phyloP scores from a whole-genome alignment of 2,113 vertebrate species.

The Tinamus guttatus region DNA sequence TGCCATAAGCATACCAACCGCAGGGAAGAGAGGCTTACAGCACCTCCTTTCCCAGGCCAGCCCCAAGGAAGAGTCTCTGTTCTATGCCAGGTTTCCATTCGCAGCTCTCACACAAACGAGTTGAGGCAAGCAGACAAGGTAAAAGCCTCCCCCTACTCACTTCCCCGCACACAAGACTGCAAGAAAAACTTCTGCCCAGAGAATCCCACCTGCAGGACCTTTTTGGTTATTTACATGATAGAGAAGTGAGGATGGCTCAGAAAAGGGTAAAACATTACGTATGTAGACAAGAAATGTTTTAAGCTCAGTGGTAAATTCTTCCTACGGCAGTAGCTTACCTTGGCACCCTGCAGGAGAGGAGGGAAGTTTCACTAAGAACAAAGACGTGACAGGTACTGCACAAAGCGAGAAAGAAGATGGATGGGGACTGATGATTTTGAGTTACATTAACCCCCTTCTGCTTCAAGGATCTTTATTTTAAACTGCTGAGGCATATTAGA shows the following conservation, averaged over 20 bases:
- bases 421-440: constrained; percentile 11
- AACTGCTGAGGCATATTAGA: constrained; percentile 54
- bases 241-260: background rate
- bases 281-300: background rate
- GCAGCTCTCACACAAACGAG: background rate
- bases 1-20: background rate
- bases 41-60: background rate
- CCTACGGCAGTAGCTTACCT: background rate
- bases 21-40: background rate
- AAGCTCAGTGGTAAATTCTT: background rate
- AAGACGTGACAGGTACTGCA: background rate
- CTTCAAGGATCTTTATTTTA: constrained; percentile 57
- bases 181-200: background rate
- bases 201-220: background rate
- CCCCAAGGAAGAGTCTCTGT: background rate
- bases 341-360: background rate
- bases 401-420: background rate
- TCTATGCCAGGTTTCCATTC: background rate
- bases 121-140: background rate
- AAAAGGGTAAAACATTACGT: background rate
- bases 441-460: constrained; percentile 49
- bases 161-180: background rate
- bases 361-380: background rate
- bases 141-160: background rate
- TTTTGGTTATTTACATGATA: background rate